These are phyloP conservation scores for Pristionchus japonicus DNA, from an alignment of 2,888 invertebrate species.

Conservation along the genomic window DNA sequence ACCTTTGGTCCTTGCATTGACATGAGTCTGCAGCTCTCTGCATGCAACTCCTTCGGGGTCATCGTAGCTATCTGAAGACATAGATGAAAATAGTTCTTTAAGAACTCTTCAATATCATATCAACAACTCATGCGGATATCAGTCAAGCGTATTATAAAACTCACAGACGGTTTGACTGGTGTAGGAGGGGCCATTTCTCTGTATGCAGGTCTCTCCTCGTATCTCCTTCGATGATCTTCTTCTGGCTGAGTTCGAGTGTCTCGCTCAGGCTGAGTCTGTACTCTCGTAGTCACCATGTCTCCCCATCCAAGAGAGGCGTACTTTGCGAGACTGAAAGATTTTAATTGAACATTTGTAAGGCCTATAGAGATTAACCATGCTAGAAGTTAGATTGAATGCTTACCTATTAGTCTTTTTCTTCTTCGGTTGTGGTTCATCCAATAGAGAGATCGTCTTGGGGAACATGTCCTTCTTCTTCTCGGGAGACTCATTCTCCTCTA, in stretches of 20 bases:
- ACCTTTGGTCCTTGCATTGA: constrained; percentile 42
- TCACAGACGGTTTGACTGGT: background rate
- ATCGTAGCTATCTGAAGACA: background rate
- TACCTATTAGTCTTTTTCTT: constrained; percentile 25
- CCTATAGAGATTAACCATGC: no score
- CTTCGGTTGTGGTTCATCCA: constrained; percentile 4
- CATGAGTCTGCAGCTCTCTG: constrained; percentile 3
- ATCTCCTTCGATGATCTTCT: constrained; percentile 25
- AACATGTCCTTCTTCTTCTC: constrained; percentile 30
- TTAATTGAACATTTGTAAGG: background rate
- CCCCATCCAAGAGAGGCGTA: constrained; percentile 43
- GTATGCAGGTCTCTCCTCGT: background rate
- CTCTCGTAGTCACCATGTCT: constrained; percentile 31
- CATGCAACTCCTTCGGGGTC: constrained; percentile 32
- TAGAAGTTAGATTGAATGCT: background rate
- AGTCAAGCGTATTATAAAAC: background rate
- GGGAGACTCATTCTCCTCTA: background rate
- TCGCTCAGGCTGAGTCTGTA: background rate
- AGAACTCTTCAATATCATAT: no score
- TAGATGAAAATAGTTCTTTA: background rate
- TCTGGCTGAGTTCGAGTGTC: constrained; percentile 4
- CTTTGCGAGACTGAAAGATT: background rate
- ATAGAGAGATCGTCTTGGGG: background rate
- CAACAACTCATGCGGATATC: background rate
- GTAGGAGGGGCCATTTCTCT: background rate